Conservation (phyloP, 2,113 vertebrate genomes). For the Paramormyrops kingsleyae region DNA sequence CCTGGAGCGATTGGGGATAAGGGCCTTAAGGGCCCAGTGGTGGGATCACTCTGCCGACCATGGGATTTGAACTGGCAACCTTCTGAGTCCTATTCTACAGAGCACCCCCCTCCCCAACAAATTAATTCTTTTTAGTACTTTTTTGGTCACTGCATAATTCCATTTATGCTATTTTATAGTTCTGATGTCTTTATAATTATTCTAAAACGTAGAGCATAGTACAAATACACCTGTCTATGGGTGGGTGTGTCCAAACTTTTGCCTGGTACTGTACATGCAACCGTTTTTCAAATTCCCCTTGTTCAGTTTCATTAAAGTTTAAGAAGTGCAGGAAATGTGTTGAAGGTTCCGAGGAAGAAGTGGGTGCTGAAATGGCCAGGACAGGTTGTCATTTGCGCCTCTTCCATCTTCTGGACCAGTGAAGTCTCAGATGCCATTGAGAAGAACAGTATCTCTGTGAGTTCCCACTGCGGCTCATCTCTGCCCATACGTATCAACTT, state of each 20-base stretch:
- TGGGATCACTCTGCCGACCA: background rate
- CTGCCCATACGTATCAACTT: background rate
- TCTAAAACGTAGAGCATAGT: background rate
- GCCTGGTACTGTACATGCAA: background rate
- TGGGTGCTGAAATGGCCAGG: conserved; percentile 93
- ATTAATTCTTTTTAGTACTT: background rate
- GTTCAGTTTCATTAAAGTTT: background rate
- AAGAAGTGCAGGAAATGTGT: conserved; percentile 15
- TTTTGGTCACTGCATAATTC: background rate
- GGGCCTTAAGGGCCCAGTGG: background rate
- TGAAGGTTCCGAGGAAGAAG: conserved; percentile 69
- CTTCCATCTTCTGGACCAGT: conserved; percentile 85
- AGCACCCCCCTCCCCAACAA: background rate
- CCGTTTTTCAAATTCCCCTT: background rate
- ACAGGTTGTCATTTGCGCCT: conserved; percentile 87
- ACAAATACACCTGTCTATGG: background rate
- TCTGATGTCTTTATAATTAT: background rate
- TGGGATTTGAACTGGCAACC: background rate
- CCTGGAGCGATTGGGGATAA: background rate
- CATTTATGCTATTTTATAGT: background rate
- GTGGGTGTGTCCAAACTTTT: background rate
- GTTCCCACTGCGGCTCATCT: conserved; percentile 20
- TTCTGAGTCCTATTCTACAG: background rate
- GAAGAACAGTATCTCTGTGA: conserved; percentile 66
- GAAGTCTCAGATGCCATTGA: conserved; percentile 78